Evolutionary conservation across 2,888 invertebrate genomes (phyloP).

Genomic region (Eueremaeus valkanovi): DNA sequence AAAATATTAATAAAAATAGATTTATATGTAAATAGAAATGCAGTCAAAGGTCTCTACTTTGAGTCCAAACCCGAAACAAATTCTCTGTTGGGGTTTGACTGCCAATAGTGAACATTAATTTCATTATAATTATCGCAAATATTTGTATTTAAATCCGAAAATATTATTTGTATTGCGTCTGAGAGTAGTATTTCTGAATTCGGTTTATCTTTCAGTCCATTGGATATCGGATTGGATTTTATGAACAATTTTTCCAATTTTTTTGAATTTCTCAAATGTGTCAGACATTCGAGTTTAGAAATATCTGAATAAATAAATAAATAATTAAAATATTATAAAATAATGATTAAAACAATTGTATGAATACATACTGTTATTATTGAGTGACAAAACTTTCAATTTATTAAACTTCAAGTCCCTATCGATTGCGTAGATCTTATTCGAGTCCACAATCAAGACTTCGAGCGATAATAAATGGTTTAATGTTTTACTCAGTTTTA

Average conservation of each 20-base stretch:
- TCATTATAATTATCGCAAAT: neutral
- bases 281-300: neutral
- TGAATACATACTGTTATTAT: slow-evolving; percentile 44
- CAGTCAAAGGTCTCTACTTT: too few species aligned
- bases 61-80: too few species aligned
- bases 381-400: slow-evolving; percentile 43
- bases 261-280: slow-evolving; percentile 21
- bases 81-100: too few species aligned
- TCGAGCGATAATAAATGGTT: slow-evolving; percentile 43
- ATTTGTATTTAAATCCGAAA: too few species aligned
- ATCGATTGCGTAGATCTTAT: slow-evolving; percentile 41
- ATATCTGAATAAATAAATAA: slow-evolving; percentile 8
- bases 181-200: neutral
- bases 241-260: slow-evolving; percentile 33
- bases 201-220: neutral
- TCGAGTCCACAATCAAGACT: slow-evolving; percentile 44
- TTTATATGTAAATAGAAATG: too few species aligned
- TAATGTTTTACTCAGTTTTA: slow-evolving; percentile 41
- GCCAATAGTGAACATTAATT: neutral
- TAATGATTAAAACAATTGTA: neutral
- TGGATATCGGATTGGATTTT: slow-evolving; percentile 32
- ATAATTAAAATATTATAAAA: neutral
- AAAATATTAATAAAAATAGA: too few species aligned
- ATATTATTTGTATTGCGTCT: neutral
- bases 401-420: slow-evolving; percentile 40